phyloP scores from a whole-genome alignment of 2,113 vertebrate genomes.

The Protomyctophum bolini region DNA sequence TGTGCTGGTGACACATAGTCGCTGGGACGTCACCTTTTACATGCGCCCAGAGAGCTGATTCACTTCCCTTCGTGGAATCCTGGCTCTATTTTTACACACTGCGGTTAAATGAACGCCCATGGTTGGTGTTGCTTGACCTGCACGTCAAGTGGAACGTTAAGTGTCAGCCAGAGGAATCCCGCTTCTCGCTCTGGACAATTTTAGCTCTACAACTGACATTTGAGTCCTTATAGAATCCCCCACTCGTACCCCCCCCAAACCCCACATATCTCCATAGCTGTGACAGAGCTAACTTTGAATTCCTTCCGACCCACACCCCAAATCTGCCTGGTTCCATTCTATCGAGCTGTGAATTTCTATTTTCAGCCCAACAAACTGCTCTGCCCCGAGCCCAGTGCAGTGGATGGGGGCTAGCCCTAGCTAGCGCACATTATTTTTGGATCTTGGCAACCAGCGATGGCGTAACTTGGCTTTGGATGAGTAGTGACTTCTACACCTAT shows the following conservation, averaged over 20 bases:
- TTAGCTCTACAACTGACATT: constrained; percentile 8
- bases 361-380: constrained; percentile 17
- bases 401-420: constrained; percentile 4
- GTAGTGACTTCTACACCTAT: constrained; percentile 22
- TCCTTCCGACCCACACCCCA: not conserved
- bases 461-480: constrained; percentile 21
- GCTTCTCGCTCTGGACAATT: constrained; percentile 26
- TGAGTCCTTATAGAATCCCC: not conserved
- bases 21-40: constrained; percentile 42
- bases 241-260: not conserved
- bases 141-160: constrained; percentile 25
- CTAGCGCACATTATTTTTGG: constrained; percentile 29
- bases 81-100: too few species aligned
- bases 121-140: constrained; percentile 3
- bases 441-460: constrained; percentile 8
- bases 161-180: constrained; percentile 21
- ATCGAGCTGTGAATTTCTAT: constrained; percentile 46
- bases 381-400: not conserved
- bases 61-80: constrained; percentile 22
- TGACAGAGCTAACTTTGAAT: not conserved
- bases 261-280: not conserved
- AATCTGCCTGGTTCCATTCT: not conserved
- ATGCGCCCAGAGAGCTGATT: constrained; percentile 37
- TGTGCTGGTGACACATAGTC: constrained; percentile 3
- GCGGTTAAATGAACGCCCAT: too few species aligned